Evolutionary conservation across 2,113 vertebrate species (phyloP).

Genomic region (Nycticryphes semicollaris): DNA sequence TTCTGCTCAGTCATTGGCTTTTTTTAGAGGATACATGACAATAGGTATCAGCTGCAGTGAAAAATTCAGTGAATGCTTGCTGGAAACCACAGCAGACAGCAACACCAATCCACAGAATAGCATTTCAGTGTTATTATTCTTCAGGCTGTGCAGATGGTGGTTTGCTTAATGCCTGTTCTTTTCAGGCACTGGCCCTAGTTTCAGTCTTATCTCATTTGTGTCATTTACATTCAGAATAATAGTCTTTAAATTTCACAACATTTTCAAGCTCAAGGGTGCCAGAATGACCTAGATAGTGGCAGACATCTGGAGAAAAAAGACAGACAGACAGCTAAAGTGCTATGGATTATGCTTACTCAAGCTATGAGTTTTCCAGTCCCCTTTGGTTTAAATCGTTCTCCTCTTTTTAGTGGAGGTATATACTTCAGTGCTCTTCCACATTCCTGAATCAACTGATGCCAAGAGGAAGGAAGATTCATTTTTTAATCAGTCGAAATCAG

Average conservation of each 20-base stretch:
- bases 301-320: background rate
- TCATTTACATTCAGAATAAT: background rate
- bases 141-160: conserved; percentile 27
- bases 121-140: conserved; percentile 24
- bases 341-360: background rate
- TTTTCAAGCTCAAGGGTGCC: background rate
- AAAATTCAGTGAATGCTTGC: background rate
- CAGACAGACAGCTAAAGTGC: background rate
- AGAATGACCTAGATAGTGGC: background rate
- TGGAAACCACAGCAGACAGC: conserved; percentile 1
- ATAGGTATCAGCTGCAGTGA: conserved; percentile 44
- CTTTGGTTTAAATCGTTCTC: background rate
- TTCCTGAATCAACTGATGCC: background rate
- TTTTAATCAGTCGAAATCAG: background rate
- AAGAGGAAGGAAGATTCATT: background rate
- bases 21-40: conserved; percentile 2
- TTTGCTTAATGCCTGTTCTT: conserved; percentile 11
- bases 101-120: background rate
- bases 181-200: background rate
- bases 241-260: background rate
- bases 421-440: background rate
- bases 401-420: background rate
- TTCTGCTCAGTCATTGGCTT: background rate
- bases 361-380: background rate
- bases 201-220: conserved; percentile 27